Evolutionary conservation across 2,888 invertebrate genomes (phyloP), one percentile per base, ranked within the genome.

Genomic region (Gibbula magus): DNA sequence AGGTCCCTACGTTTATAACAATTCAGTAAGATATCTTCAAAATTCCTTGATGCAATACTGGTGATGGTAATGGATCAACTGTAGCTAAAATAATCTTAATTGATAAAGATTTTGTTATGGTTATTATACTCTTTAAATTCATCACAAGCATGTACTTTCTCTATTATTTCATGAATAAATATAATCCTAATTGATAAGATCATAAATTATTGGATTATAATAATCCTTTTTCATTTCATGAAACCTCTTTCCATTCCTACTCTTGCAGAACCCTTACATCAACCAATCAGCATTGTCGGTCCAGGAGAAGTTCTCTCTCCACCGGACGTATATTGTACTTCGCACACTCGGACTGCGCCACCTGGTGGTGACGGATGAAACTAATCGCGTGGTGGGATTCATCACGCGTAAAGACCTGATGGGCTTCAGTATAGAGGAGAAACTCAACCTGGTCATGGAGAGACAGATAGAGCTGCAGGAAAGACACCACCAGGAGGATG

Each of bases 391-490:
- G 0, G 86, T 89, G 45, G 93, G 93, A n/a, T 91, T 93, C 20
- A 90, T 93, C 18, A 93, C 93, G 0, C 84, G 93, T n/a, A 93
- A 93, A 80, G 93, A 93, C 86, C 85, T 93, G 52, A 93, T 93
- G 93, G 93, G 93, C 0, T 93, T 91, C 85, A 89, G 86, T 70
- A 88, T 93, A 75, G 92, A 93, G 82, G 91, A 92, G 80, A 91
- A 88, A 80, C 85, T 93, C n/a, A 84, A 88, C 13, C 77, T 81
- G 22, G 81, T 87, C 4, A 83, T 86, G 54, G 67, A 87, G n/a
- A 80, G 35, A 51, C 74, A 74, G 45, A 51, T 51, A 10, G 74
- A 51, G 16, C 8, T 51, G 25, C 51, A 74, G 61, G 61, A 61
- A 25, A 25, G 61, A 29, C 61, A 29, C 25, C 61, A 29, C 22